Base-by-base conservation (phyloP, 2,113 vertebrate genomes). In the Galemys pyrenaicus region DNA sequence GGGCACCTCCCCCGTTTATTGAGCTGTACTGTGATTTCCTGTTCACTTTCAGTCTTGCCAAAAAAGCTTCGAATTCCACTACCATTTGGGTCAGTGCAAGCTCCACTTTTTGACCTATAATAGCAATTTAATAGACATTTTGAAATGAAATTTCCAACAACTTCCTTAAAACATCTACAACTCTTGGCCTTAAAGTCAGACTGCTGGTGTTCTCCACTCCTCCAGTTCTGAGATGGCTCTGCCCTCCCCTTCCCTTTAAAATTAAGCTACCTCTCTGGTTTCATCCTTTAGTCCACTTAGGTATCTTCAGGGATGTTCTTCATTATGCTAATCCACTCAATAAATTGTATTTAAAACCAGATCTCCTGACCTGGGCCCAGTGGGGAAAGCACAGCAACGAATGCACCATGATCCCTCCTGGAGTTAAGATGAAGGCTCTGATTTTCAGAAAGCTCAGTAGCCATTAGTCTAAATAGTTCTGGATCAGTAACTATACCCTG, bases 381-480 rank as follows among this genome's bases (percentile, higher is more conserved):
- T 7, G 56, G 51, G 1, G 26, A 46, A n/a, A n/a, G 30, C 13
- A 35, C 37, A 92, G 15, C 73, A 78, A 30, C 24, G 39, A 70
- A 20, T 60, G 28, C 9, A 8, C 22, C 56, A n/a, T 12, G 62
- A n/a, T 74, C 32, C 35, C 46, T 87, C 26, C 70, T n/a, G 35
- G 32, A 93, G 58, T 26, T 92, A 82, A 64, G 64, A 92, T 37
- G 60, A 67, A 80, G 79, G 46, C 39, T 92, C 73, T 41, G 87
- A 87, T 87, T 83, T 91, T 75, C 83, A 88, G 60, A 89, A 32
- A 95, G 58, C 44, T 74, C 87, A 75, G 82, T 86, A 95, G 84
- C 58, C 79, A 83, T 91, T 94, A 92, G 79, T 83, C 87, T 79
- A 94, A 94, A 96, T 91, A 96, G 64, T 95, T 96, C 92, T 94